phyloP scores from a whole-genome alignment of 2,113 vertebrate genomes.

The Petrocephalus zakoni region DNA sequence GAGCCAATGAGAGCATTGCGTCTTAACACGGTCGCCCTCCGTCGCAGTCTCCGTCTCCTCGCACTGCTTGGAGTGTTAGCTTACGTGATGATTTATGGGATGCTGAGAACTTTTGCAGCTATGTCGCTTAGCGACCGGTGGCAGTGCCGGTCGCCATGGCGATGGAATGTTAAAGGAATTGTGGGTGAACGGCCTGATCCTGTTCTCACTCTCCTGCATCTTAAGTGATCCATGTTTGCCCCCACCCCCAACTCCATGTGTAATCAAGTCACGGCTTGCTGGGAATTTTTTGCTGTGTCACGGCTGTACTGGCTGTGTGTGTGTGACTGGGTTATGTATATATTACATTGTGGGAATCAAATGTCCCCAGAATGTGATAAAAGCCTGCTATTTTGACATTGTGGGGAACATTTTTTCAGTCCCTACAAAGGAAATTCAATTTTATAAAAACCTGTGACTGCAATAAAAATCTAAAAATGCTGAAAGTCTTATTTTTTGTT shows the following conservation, averaged over 20 bases:
- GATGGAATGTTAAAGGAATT: slow-evolving; percentile 24
- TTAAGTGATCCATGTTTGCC: background rate
- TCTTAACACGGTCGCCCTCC: background rate
- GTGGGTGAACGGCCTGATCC: background rate
- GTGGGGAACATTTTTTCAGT: too few relatives aligned
- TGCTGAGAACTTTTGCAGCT: slow-evolving; percentile 38
- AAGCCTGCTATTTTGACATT: too few relatives aligned
- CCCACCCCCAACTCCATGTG: background rate
- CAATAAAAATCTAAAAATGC: too few relatives aligned
- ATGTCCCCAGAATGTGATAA: too few relatives aligned
- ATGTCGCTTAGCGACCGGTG: slow-evolving; percentile 56
- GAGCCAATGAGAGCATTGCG: background rate
- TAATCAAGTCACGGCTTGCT: background rate
- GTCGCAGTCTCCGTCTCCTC: background rate
- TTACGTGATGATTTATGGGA: slow-evolving; percentile 18
- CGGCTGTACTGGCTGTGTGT: background rate
- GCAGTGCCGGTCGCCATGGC: slow-evolving; percentile 26
- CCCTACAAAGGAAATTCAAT: too few relatives aligned
- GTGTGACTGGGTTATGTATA: background rate
- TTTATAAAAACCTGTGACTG: too few relatives aligned
- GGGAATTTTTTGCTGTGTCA: background rate
- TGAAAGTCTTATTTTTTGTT: too few relatives aligned
- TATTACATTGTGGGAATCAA: background rate
- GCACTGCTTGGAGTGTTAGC: background rate
- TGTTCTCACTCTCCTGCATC: background rate